phyloP scores from a whole-genome alignment of 2,888 invertebrate genomes.

The Andrena chrysosceles region DNA sequence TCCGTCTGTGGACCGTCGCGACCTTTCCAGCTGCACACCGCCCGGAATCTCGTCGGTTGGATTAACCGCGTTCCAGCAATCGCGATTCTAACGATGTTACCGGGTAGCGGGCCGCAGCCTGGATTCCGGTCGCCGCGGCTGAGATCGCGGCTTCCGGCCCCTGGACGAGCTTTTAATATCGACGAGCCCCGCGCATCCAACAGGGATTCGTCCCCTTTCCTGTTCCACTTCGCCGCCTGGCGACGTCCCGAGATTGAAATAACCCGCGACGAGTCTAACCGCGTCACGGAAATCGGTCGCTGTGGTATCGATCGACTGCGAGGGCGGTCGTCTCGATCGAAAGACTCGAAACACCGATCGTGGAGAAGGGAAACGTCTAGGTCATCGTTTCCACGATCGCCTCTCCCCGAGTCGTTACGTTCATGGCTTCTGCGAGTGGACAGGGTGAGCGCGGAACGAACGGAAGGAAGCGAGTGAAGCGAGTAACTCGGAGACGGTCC shows the following conservation, averaged over 20 bases:
- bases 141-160: slow-evolving; percentile 11
- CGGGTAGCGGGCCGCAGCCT: not conserved
- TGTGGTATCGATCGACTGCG: not conserved
- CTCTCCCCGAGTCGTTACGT: too few species aligned
- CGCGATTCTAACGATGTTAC: slow-evolving; percentile 14
- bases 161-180: not conserved
- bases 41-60: not conserved
- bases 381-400: not conserved
- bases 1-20: slow-evolving; percentile 2
- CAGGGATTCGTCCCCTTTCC: not conserved
- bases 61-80: slow-evolving; percentile 3
- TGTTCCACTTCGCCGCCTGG: not conserved
- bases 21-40: not conserved
- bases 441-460: not conserved
- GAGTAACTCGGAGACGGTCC: too few species aligned
- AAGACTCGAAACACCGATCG: not conserved
- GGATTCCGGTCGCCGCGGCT: not conserved
- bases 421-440: too few species aligned
- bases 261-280: slow-evolving; percentile 20
- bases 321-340: not conserved
- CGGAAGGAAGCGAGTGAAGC: too few species aligned
- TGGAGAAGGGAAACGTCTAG: not conserved
- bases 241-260: slow-evolving; percentile 21
- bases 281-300: slow-evolving; percentile 28
- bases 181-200: not conserved